Percentiles rank a stretch among this genome's conserved stretches.
phyloP scores from a whole-genome alignment of 2,888 invertebrate genomes.

The Crepidodera aurea region DNA sequence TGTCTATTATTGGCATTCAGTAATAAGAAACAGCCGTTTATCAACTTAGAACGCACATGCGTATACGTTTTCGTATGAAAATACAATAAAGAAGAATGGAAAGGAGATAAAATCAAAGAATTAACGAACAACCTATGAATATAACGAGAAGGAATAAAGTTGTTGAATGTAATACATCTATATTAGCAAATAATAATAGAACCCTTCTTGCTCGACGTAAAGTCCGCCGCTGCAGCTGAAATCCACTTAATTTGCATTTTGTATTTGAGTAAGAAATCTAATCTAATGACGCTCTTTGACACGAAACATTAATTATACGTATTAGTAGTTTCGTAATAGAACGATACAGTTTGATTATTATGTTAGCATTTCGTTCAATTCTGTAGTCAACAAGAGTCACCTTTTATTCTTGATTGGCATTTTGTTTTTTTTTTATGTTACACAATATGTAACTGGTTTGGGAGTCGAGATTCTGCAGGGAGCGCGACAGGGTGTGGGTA shows the following conservation, averaged over 20 bases:
- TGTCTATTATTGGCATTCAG: too few relatives aligned
- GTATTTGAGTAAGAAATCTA: slow-evolving; percentile 9
- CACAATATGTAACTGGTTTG: slow-evolving; percentile 3
- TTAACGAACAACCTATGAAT: too few relatives aligned
- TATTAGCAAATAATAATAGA: too few relatives aligned
- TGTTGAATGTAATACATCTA: too few relatives aligned
- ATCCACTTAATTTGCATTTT: background rate
- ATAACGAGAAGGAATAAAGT: too few relatives aligned
- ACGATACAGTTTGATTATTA: slow-evolving; percentile 9
- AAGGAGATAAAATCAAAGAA: too few relatives aligned
- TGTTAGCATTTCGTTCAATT: slow-evolving; percentile 5
- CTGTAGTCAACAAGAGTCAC: background rate
- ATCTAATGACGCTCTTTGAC: slow-evolving; percentile 11
- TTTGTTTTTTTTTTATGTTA: background rate
- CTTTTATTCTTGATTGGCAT: slow-evolving; percentile 7
- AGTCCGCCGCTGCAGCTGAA: too few relatives aligned
- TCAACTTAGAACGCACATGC: too few relatives aligned
- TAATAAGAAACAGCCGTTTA: too few relatives aligned
- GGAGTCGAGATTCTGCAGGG: background rate
- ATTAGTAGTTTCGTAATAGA: background rate
- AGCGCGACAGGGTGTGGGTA: background rate
- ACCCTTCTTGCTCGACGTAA: too few relatives aligned
- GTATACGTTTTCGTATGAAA: too few relatives aligned
- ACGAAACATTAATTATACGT: slow-evolving; percentile 11
- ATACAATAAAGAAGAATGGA: too few relatives aligned